Percentiles rank a stretch among this genome's conserved stretches.
Conservation (phyloP, 2,797 vertebrate species). For the Pelodytes ibericus region DNA sequence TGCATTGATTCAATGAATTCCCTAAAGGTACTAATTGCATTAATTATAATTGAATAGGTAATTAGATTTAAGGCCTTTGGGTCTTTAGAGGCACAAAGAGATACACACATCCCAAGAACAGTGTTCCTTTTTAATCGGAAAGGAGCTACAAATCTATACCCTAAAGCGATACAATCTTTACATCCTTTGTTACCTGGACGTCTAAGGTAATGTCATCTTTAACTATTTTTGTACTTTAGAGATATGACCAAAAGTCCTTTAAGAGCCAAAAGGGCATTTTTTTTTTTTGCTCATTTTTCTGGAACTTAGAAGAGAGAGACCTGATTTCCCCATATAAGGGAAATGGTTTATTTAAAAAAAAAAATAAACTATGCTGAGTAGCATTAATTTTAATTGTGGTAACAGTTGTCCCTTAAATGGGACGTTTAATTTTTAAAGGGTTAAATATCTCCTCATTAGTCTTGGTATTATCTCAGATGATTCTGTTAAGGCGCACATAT, state of each 20-base stretch:
- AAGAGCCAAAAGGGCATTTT: too few species aligned
- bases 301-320: too few species aligned
- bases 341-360: too few species aligned
- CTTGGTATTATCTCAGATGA: too few species aligned
- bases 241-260: too few species aligned
- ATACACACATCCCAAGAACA: constrained; percentile 3
- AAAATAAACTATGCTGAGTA: too few species aligned
- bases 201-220: neutral
- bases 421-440: too few species aligned
- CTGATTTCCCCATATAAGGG: too few species aligned
- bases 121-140: constrained; percentile 21
- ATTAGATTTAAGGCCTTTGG: constrained; percentile 39
- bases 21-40: constrained; percentile 44
- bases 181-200: neutral
- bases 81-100: constrained; percentile 30
- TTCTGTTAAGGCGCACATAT: neutral
- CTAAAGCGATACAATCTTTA: neutral
- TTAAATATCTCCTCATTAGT: too few species aligned
- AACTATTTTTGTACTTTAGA: neutral
- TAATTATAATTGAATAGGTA: constrained; percentile 51
- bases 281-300: too few species aligned
- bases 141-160: neutral
- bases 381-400: too few species aligned
- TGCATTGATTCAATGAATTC: constrained; percentile 37
- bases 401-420: too few species aligned